Base-by-base conservation (phyloP, 2,797 vertebrate genomes). In the Taeniopygia guttata region DNA sequence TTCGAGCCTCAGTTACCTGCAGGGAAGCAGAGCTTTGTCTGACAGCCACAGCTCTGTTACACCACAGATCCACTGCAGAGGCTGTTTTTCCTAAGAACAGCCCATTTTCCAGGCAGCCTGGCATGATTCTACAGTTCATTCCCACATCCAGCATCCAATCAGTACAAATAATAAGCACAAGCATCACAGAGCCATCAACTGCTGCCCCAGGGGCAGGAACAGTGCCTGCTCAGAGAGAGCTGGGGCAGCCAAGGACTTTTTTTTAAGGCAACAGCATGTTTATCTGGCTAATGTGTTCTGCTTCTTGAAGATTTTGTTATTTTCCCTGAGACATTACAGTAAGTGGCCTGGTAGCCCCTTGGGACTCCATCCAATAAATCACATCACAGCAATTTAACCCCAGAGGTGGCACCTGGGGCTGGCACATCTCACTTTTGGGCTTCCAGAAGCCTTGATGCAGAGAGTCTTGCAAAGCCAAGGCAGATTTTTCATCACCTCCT, bases 261-360 rank as follows among this genome's bases (percentile, higher is more conserved):
- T 75, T 20, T 75, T 20, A 14, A 90, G 48, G 70, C 48, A 77
- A 29, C 11, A 38, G 30, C 42, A 67, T 36, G 26, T 38, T 74
- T 84, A 68, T 62, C 72, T 80, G 80, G 26, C 48, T 81, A 38
- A 93, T 55, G 45, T 52, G 59, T 52, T 91, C 87, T 74, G 27
- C 80, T 87, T 79, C 63, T 75, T 67, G 75, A 88, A 77, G 84
- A 90, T 89, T 56, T 21, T 84, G 80, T 59, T 94, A 16, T 87
- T 95, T 89, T 87, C 68, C 63, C 42, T 13, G 45, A 60, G 89
- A 34, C 45, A 15, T 90, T 60, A 43, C 68, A 89, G 60, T 43
- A 77, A 96, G 56, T 60, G 74, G 42, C 56, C 77, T 40, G 56
- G 59, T 83, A 72, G 78, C 45, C 89, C 84, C 56, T 67, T 54